phyloP scores from a whole-genome alignment of 2,797 vertebrate genomes.

The Lutjanus argentimaculatus region DNA sequence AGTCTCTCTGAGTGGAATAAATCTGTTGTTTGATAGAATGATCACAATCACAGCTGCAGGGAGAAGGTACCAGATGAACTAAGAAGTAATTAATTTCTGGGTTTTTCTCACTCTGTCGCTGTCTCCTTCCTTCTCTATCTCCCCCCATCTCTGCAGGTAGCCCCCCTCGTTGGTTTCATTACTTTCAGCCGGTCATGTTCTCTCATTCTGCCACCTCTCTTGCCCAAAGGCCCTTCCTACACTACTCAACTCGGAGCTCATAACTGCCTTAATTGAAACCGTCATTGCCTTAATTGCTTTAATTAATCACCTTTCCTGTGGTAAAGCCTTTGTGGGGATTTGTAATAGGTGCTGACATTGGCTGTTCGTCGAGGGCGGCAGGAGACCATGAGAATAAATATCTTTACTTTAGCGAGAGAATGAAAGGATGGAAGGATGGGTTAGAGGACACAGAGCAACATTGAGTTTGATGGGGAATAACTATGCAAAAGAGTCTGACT shows the following conservation, averaged over 20 bases:
- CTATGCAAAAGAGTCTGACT: neutral
- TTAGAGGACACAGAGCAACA: constrained; percentile 12
- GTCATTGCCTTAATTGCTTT: constrained; percentile 83
- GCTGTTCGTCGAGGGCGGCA: constrained; percentile 47
- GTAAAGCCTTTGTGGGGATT: constrained; percentile 66
- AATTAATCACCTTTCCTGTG: constrained; percentile 82
- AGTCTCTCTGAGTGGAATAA: constrained; percentile 37
- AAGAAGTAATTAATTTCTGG: constrained; percentile 77
- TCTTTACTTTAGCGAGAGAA: constrained; percentile 24
- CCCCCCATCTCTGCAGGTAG: constrained; percentile 48
- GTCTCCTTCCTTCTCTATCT: constrained; percentile 48
- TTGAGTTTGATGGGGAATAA: neutral
- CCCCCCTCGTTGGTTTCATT: constrained; percentile 57
- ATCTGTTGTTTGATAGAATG: constrained; percentile 64
- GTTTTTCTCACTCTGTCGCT: constrained; percentile 37
- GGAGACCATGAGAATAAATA: constrained; percentile 52
- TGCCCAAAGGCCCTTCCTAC: constrained; percentile 62
- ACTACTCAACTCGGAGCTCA: constrained; percentile 71
- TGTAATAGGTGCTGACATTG: constrained; percentile 63
- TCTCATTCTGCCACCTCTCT: constrained; percentile 52
- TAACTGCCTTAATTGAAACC: constrained; percentile 82
- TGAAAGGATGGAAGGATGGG: constrained; percentile 3
- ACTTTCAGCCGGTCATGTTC: constrained; percentile 53
- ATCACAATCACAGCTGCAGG: constrained; percentile 74
- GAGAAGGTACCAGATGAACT: constrained; percentile 71